phyloP scores from a whole-genome alignment of 2,888 invertebrate species.

The Dolomedes plantarius region DNA sequence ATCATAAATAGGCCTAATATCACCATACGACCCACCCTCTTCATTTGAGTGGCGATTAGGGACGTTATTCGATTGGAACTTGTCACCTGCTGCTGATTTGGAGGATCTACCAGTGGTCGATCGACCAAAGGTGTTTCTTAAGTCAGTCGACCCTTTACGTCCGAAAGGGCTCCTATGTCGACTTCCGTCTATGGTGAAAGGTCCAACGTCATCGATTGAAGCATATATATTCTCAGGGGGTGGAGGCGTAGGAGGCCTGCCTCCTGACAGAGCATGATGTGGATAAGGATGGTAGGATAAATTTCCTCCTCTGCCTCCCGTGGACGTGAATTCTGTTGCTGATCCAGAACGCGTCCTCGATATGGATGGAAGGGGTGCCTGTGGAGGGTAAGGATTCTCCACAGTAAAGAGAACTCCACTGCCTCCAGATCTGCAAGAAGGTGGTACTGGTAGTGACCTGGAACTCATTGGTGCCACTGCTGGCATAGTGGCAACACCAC shows the following conservation, averaged over 20 bases:
- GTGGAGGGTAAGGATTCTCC: slow-evolving; percentile 57
- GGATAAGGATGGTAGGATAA: slow-evolving; percentile 44
- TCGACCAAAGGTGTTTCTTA: slow-evolving; percentile 60
- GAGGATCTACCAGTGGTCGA: slow-evolving; percentile 1
- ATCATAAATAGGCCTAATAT: slow-evolving; percentile 72
- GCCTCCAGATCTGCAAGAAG: slow-evolving; percentile 54
- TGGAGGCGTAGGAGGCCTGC: slow-evolving; percentile 59
- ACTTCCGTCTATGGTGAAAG: slow-evolving; percentile 69
- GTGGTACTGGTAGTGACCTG: slow-evolving; percentile 65
- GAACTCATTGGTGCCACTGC: slow-evolving; percentile 62
- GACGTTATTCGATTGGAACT: slow-evolving; percentile 63
- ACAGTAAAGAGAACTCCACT: slow-evolving; percentile 61
- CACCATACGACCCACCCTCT: slow-evolving; percentile 67
- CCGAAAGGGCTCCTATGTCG: slow-evolving; percentile 53
- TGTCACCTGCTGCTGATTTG: slow-evolving; percentile 13
- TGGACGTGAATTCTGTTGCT: slow-evolving; percentile 46
- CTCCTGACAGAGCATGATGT: slow-evolving; percentile 51
- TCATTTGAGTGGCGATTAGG: slow-evolving; percentile 45
- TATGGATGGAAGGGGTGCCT: slow-evolving; percentile 44
- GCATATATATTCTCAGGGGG: slow-evolving; percentile 71
- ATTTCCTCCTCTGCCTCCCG: neutral
- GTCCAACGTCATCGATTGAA: slow-evolving; percentile 71
- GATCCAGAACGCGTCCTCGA: slow-evolving; percentile 57
- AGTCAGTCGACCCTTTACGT: slow-evolving; percentile 48
- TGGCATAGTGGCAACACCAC: slow-evolving; percentile 22